A percentile compares a stretch with the other conserved stretches of the same genome.
Conservation (phyloP, 2,113 vertebrate genomes). For the Antidorcas marsupialis region DNA sequence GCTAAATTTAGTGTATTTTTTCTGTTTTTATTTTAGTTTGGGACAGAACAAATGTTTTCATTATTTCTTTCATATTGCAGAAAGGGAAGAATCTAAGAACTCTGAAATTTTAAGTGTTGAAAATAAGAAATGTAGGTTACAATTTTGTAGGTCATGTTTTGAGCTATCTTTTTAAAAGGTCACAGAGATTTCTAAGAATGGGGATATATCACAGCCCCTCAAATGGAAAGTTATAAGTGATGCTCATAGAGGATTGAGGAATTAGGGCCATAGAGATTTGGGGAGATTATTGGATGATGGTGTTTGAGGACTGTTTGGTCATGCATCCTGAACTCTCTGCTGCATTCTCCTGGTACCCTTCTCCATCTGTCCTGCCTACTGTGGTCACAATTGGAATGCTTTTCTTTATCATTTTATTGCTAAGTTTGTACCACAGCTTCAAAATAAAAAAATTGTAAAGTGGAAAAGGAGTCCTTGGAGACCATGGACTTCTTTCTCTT, state of each 20-base stretch:
- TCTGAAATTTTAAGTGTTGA: conserved; percentile 26
- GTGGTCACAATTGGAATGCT: background rate
- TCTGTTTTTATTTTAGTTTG: background rate
- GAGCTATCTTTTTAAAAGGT: background rate
- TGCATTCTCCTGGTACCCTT: background rate
- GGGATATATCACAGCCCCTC: background rate
- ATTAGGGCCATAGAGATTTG: background rate
- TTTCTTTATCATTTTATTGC: background rate
- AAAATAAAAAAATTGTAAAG: conserved; percentile 10
- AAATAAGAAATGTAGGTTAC: background rate
- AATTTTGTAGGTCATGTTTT: background rate
- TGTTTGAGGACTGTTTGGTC: background rate
- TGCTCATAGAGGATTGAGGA: background rate
- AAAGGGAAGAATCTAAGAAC: background rate
- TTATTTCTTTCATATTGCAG: conserved; percentile 6
- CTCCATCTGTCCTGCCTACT: background rate
- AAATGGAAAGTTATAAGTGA: background rate
- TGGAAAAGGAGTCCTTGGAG: background rate
- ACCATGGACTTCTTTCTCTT: background rate
- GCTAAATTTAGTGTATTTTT: background rate
- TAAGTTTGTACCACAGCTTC: conserved; percentile 1
- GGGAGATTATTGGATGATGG: background rate
- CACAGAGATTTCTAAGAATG: background rate
- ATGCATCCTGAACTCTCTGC: background rate
- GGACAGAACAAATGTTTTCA: background rate